A percentile compares a stretch with the other conserved stretches of the same genome.
Conservation (phyloP, 2,113 vertebrate genomes). For the Galeopterus variegatus region DNA sequence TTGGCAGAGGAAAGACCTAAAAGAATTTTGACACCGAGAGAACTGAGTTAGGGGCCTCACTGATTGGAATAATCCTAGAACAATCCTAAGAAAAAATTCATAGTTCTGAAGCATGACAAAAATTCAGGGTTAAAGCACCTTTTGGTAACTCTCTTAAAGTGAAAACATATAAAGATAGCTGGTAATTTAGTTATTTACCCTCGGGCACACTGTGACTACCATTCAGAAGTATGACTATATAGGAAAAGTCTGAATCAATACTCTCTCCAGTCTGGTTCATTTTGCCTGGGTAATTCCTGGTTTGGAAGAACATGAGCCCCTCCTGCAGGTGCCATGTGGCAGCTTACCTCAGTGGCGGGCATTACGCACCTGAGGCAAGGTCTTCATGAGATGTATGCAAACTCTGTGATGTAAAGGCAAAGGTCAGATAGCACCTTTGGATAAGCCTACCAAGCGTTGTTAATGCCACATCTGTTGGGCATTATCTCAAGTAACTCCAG, state of each 20-base stretch:
- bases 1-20: background rate
- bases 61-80: slow-evolving; percentile 24
- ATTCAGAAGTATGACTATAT: background rate
- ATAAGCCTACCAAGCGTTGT: background rate
- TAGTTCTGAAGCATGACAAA: background rate
- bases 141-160: background rate
- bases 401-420: background rate
- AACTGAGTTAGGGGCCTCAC: background rate
- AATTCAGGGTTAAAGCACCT: background rate
- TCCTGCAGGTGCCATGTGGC: background rate
- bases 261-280: background rate
- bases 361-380: background rate
- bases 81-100: background rate
- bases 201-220: background rate
- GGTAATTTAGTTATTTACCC: background rate
- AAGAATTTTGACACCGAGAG: background rate
- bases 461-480: background rate
- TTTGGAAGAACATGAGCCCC: background rate
- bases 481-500: background rate
- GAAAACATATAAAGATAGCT: background rate
- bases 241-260: background rate
- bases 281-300: background rate
- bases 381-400: background rate
- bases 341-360: background rate
- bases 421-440: background rate